Conservation (phyloP, 2,888 invertebrate species). For the Parochlus steinenii region DNA sequence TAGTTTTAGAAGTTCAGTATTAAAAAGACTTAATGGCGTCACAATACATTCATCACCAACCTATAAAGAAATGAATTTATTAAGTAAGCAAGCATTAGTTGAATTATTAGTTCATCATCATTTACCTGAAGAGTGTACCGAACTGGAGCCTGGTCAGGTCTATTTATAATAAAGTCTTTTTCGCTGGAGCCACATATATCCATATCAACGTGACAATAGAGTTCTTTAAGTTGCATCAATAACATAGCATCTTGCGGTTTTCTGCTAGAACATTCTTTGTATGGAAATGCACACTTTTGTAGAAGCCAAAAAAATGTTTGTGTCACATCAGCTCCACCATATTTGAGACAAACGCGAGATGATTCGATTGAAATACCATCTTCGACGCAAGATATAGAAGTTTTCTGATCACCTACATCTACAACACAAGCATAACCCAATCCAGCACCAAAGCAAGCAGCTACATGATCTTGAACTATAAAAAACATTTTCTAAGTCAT, state of each 20-base stretch:
- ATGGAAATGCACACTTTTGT: slow-evolving; percentile 80
- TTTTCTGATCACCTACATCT: slow-evolving; percentile 90
- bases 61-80: slow-evolving; percentile 35
- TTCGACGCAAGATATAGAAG: slow-evolving; percentile 89
- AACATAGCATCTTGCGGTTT: slow-evolving; percentile 62
- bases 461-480: slow-evolving; percentile 49
- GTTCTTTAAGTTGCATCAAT: slow-evolving; percentile 71
- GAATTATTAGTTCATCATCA: too few species aligned
- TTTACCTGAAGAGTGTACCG: slow-evolving; percentile 53
- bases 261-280: slow-evolving; percentile 58
- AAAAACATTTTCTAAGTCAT: slow-evolving; percentile 15
- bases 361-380: slow-evolving; percentile 86
- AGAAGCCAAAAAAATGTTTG: slow-evolving; percentile 78
- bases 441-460: slow-evolving; percentile 71
- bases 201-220: slow-evolving; percentile 79
- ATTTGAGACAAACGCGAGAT: slow-evolving; percentile 67
- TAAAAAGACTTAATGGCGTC: slow-evolving; percentile 75
- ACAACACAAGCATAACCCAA: slow-evolving; percentile 82
- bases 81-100: not conserved
- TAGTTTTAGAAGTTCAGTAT: slow-evolving; percentile 48
- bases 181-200: slow-evolving; percentile 80
- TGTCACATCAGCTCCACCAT: slow-evolving; percentile 83
- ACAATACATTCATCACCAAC: slow-evolving; percentile 90
- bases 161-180: slow-evolving; percentile 57
- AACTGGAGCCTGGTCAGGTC: slow-evolving; percentile 46